These are phyloP conservation scores for Rousettus madagascariensis DNA, from an alignment of 2,797 vertebrate genomes.

Conservation along the genomic window DNA sequence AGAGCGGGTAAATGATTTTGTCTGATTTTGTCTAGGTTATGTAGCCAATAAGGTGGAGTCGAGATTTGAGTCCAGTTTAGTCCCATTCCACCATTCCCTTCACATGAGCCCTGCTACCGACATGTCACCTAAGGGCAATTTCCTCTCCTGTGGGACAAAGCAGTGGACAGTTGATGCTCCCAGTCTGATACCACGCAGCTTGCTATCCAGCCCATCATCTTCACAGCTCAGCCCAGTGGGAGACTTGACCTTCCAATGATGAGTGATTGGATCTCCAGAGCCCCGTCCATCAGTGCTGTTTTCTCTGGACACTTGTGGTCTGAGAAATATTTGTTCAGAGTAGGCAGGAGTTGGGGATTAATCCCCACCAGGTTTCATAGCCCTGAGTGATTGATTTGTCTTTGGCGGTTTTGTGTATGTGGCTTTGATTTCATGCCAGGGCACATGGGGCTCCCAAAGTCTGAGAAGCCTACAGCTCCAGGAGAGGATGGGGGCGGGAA, in stretches of 20 bases:
- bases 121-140: neutral
- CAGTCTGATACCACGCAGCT: neutral
- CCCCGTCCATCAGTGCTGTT: fast-evolving
- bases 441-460: fast-evolving
- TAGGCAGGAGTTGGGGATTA: neutral
- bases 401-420: neutral
- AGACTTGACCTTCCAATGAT: neutral
- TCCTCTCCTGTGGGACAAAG: neutral
- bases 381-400: neutral
- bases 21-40: neutral
- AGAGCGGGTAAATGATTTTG: neutral
- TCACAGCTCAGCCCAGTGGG: neutral
- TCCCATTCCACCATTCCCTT: neutral
- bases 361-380: fast-evolving
- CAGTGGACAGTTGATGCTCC: neutral
- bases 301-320: neutral
- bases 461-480: neutral
- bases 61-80: neutral
- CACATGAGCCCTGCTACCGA: neutral
- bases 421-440: neutral
- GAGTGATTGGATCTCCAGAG: neutral
- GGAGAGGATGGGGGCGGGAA: neutral
- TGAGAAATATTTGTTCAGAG: neutral
- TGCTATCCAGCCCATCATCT: neutral
- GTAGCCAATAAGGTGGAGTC: neutral